Percentiles rank a stretch among this genome's conserved stretches.
phyloP scores from a whole-genome alignment of 2,797 vertebrate species.

The Coccyzus lansbergi region DNA sequence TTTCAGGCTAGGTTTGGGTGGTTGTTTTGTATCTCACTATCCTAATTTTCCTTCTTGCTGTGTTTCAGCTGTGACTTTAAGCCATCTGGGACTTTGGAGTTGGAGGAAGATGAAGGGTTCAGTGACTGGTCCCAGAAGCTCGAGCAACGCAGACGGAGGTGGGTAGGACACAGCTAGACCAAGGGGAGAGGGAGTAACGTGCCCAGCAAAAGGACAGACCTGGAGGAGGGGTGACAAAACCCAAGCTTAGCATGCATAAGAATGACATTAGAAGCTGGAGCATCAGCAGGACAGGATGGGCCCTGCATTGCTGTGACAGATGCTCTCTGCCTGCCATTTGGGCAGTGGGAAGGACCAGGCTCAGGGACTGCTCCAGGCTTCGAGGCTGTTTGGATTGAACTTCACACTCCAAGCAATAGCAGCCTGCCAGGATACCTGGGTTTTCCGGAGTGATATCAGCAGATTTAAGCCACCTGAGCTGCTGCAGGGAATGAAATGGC shows the following conservation, averaged over 20 bases:
- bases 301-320: fast-evolving
- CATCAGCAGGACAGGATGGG: neutral
- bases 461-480: conserved; percentile 62
- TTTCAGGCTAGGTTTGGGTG: neutral
- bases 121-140: conserved; percentile 90
- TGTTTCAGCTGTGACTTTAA: conserved; percentile 78
- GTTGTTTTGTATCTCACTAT: neutral
- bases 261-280: no score
- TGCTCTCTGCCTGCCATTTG: neutral
- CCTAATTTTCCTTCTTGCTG: neutral
- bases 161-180: conserved; percentile 32
- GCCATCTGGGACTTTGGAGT: conserved; percentile 72
- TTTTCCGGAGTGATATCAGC: conserved; percentile 18
- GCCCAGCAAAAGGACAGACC: neutral
- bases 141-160: conserved; percentile 78
- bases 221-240: neutral
- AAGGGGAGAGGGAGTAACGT: neutral
- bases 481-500: neutral
- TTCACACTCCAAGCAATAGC: neutral
- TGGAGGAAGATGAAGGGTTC: conserved; percentile 93
- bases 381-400: neutral
- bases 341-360: neutral
- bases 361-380: neutral
- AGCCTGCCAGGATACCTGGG: neutral
- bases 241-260: no score